Conservation (phyloP, 2,113 vertebrate species). For the Anhinga anhinga region DNA sequence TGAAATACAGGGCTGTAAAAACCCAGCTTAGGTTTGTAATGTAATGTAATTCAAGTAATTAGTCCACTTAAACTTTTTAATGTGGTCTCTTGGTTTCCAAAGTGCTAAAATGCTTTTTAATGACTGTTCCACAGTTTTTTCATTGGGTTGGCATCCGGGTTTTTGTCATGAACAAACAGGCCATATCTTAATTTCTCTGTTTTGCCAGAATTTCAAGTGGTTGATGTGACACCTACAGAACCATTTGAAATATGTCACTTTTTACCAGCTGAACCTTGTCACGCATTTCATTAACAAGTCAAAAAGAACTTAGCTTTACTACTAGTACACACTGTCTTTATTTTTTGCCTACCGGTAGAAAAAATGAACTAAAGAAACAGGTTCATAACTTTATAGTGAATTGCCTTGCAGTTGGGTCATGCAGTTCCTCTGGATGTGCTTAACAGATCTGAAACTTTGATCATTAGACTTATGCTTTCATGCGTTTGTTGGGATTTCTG, state of each 20-base stretch:
- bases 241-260: not conserved
- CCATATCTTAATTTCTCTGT: not conserved
- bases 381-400: not conserved
- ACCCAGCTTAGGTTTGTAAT: constrained; percentile 26
- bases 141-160: not conserved
- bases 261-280: not conserved
- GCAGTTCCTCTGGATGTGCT: not conserved
- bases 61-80: constrained; percentile 67
- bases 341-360: fast-evolving
- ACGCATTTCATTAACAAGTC: not conserved
- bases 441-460: not conserved
- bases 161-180: not conserved
- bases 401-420: not conserved
- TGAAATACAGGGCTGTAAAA: constrained; percentile 68
- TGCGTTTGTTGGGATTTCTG: not conserved
- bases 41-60: constrained; percentile 63
- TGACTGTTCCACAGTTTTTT: not conserved
- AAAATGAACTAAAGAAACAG: not conserved
- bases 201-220: not conserved
- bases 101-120: constrained; percentile 39
- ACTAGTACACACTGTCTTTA: not conserved
- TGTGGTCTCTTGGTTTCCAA: constrained; percentile 32
- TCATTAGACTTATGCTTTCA: not conserved
- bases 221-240: fast-evolving
- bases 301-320: not conserved